A percentile compares a stretch with the other conserved stretches of the same genome.
Evolutionary conservation across 2,797 vertebrate species (phyloP).

Genomic region (Liasis olivaceus): DNA sequence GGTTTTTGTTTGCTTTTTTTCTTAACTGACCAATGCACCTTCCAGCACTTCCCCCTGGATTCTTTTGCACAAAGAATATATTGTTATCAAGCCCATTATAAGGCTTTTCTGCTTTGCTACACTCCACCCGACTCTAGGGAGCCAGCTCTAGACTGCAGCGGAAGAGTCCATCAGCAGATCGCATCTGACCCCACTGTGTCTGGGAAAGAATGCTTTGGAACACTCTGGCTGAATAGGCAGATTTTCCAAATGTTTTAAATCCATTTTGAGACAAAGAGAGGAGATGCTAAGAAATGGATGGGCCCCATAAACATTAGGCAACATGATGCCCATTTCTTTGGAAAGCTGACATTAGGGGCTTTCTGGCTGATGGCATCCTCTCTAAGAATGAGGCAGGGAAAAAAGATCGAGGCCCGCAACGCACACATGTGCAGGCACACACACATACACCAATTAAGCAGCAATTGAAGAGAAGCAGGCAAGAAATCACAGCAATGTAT

Average conservation of each 20-base stretch:
- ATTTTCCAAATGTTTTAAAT: constrained; percentile 99
- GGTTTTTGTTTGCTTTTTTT: constrained; percentile 52
- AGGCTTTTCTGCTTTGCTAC: constrained; percentile 82
- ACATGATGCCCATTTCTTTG: constrained; percentile 87
- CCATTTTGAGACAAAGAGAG: constrained; percentile 85
- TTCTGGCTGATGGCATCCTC: constrained; percentile 85
- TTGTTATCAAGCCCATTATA: constrained; percentile 95
- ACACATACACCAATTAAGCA: constrained; percentile 89
- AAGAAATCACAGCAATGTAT: constrained; percentile 83
- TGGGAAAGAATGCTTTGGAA: constrained; percentile 81
- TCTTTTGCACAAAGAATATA: constrained; percentile 94
- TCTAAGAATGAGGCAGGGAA: constrained; percentile 54
- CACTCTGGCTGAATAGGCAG: constrained; percentile 89
- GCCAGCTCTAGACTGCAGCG: constrained; percentile 88
- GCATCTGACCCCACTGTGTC: constrained; percentile 87
- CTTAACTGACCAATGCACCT: constrained; percentile 79
- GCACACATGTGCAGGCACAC: constrained; percentile 12
- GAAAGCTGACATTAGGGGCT: constrained; percentile 84
- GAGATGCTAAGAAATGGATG: constrained; percentile 90
- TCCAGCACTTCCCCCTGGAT: constrained; percentile 87
- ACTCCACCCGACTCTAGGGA: constrained; percentile 88
- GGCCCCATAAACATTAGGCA: constrained; percentile 88
- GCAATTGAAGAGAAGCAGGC: constrained; percentile 86
- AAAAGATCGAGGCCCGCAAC: background rate
- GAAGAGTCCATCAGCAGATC: constrained; percentile 92